phyloP scores from a whole-genome alignment of 2,888 invertebrate genomes.

The Ptychoptera albimana region DNA sequence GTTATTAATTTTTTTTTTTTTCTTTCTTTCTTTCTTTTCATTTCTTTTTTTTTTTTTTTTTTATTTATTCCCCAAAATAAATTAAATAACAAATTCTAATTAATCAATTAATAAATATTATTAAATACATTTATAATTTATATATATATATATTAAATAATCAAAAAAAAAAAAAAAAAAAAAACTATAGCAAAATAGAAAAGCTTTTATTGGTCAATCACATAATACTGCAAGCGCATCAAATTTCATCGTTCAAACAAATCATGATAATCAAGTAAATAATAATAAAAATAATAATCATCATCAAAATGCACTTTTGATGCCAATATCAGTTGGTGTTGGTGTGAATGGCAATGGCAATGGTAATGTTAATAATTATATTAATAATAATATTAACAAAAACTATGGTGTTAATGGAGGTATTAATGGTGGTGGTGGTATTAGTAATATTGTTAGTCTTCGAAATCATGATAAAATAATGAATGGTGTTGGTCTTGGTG shows the following conservation, averaged over 20 bases:
- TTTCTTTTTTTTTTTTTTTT: background rate
- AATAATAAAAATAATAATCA: slow-evolving; percentile 8
- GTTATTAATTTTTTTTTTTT: no score
- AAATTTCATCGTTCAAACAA: slow-evolving; percentile 29
- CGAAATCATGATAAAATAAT: no score
- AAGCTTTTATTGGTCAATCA: slow-evolving; percentile 24
- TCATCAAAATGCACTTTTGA: slow-evolving; percentile 6
- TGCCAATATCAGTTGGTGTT: no score
- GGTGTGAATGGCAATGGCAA: slow-evolving; percentile 1
- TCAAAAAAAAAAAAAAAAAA: background rate
- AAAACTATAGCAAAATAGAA: slow-evolving; percentile 26
- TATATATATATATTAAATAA: background rate
- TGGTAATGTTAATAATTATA: slow-evolving; percentile 12
- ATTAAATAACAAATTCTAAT: no score
- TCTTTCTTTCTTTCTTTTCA: background rate
- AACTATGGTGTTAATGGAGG: slow-evolving; percentile 1
- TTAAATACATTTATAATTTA: no score
- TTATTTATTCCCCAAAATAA: no score
- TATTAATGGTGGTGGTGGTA: no score
- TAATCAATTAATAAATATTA: no score
- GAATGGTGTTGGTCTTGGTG: no score
- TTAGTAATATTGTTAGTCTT: no score
- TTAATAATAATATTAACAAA: slow-evolving; percentile 9
- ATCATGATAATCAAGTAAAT: slow-evolving; percentile 10
- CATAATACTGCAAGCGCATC: slow-evolving; percentile 28